Evolutionary conservation across 2,888 invertebrate species (phyloP), one percentile per base, ranked within the genome.

Genomic region (Linnaemya vulpina): DNA sequence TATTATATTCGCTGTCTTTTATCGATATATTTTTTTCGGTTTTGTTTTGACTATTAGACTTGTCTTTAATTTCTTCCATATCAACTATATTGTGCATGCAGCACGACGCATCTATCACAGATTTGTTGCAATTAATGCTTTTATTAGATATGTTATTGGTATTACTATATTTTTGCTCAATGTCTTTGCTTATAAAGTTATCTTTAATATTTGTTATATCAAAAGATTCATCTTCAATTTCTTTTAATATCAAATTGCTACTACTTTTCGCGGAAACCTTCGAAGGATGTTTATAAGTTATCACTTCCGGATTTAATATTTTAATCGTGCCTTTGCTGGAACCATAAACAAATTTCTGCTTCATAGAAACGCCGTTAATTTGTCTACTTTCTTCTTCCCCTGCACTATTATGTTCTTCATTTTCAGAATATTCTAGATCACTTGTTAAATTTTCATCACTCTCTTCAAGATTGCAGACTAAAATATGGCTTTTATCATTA

Each of bases 261-360:
- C 87, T 84, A 13, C 87, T 89, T 15, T 46, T 0, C 1, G 74
- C 0, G 4, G 77, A 49, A 51, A 53, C 65, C 8, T 67, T 85
- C 0, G 75, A 67, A 15, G 91, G 91, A 38, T 89, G 90, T 49
- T 89, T 89, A 53, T 86, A 90, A 58, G 91, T 91, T 13, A 91
- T 90, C 0, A 92, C 90, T 65, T 91, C 92, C 0, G 91, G 91
- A 85, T 91, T 92, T 35, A 91, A 89, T 68, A 91, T 92, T 87
- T 92, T 92, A 0, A 91, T 92, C 0, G 90, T 91, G 4, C 91
- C 91, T 22, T 89, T 90, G 0, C 89, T 89, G 8, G 91, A 90
- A 15, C 90, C 91, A 84, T 91, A 91, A 0, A 89, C 90, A 58
- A 89, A 91, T 88, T 89, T 58, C 87, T 89, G 22, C 87, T 89